Conservation (phyloP, 2,888 invertebrate genomes). For the Eilema sororculum region DNA sequence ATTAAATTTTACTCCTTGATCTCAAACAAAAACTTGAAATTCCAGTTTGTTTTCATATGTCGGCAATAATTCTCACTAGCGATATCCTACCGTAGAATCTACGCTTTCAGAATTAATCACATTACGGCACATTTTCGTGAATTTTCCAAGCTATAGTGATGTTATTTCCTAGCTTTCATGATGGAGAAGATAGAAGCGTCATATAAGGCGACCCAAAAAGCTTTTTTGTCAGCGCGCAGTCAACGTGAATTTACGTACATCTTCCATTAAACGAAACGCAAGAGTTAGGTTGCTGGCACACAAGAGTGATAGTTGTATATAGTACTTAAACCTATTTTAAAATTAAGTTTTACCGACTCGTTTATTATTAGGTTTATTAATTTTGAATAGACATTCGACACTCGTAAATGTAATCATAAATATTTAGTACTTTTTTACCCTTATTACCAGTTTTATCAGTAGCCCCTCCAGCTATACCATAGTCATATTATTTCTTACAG, state of each 20-base stretch:
- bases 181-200: background rate
- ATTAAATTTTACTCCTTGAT: no score
- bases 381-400: no score
- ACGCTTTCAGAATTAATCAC: slow-evolving; percentile 1
- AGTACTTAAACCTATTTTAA: no score
- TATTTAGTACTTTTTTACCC: no score
- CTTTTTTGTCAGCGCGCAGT: slow-evolving; percentile 23
- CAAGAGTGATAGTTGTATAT: background rate
- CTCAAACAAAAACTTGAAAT: background rate
- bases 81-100: background rate
- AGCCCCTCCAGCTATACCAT: no score
- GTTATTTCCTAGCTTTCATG: background rate
- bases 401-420: no score
- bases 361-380: no score
- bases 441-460: no score
- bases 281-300: slow-evolving; percentile 19
- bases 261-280: slow-evolving; percentile 34
- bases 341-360: no score
- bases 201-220: slow-evolving; percentile 13
- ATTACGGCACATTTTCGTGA: background rate
- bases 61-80: background rate
- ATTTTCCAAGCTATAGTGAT: background rate
- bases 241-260: slow-evolving; percentile 23
- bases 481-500: no score
- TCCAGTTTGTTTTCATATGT: background rate